A percentile compares a stretch with the other conserved stretches of the same genome.
These are phyloP conservation scores for Didymodactylos carnosus DNA, from an alignment of 2,888 invertebrate genomes.

Conservation along the genomic window DNA sequence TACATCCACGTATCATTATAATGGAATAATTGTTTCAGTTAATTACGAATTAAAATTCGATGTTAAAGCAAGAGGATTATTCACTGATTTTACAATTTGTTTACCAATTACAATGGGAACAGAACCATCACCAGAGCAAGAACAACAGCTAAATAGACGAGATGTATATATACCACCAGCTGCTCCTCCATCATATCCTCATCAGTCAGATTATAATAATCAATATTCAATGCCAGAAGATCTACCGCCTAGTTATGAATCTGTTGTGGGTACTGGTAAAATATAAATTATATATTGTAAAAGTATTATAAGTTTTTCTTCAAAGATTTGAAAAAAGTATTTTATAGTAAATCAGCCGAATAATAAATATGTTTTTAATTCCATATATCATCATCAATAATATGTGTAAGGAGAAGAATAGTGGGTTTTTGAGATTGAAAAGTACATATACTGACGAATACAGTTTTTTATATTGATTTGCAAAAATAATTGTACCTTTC, in stretches of 20 bases:
- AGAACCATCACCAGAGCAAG: not conserved
- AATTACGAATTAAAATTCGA: not conserved
- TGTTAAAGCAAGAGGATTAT: not conserved
- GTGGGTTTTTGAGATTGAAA: too few relatives aligned
- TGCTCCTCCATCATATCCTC: not conserved
- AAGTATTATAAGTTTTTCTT: too few relatives aligned
- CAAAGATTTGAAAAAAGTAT: too few relatives aligned
- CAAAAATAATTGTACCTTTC: too few relatives aligned
- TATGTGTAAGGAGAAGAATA: too few relatives aligned
- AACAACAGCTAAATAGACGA: not conserved
- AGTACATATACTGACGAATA: too few relatives aligned
- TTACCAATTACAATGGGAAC: not conserved
- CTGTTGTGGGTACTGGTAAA: not conserved
- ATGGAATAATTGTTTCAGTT: not conserved
- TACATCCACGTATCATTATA: not conserved
- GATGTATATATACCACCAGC: too few relatives aligned
- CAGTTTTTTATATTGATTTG: too few relatives aligned
- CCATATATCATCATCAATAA: too few relatives aligned
- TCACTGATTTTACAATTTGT: not conserved
- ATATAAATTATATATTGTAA: too few relatives aligned
- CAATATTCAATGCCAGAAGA: not conserved
- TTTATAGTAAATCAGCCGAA: too few relatives aligned
- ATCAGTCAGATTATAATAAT: not conserved
- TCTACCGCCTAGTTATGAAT: not conserved
- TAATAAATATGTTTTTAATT: too few relatives aligned